Evolutionary conservation across 2,888 invertebrate genomes (phyloP).

Genomic region (Spilosoma lubricipeda): DNA sequence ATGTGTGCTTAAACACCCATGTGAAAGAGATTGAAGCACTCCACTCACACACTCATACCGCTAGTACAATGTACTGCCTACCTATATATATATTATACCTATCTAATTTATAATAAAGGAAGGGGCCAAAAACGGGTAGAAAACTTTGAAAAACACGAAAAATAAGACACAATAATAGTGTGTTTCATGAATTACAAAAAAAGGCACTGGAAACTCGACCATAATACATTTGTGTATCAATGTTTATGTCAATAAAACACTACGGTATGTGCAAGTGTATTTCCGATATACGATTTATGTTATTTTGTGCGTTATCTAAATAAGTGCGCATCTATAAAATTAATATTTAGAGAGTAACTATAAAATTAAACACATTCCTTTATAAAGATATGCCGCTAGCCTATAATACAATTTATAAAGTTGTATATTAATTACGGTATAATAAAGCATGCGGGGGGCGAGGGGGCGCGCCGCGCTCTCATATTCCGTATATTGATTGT

Average conservation of each 20-base stretch:
- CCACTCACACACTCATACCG: slow-evolving; percentile 51
- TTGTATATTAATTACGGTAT: slow-evolving; percentile 86
- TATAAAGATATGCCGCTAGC: slow-evolving; percentile 67
- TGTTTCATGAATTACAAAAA: slow-evolving; percentile 19
- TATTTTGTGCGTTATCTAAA: slow-evolving; percentile 44
- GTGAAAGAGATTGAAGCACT: slow-evolving; percentile 48
- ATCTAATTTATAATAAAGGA: slow-evolving; percentile 67
- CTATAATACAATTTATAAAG: slow-evolving; percentile 80
- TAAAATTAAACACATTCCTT: slow-evolving; percentile 47
- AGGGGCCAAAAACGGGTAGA: slow-evolving; percentile 66
- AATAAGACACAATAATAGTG: slow-evolving; percentile 23
- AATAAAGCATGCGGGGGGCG: slow-evolving; percentile 86
- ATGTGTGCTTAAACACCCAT: slow-evolving; percentile 36
- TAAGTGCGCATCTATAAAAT: slow-evolving; percentile 36
- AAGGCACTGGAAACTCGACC: slow-evolving; percentile 32
- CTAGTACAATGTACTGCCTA: slow-evolving; percentile 48
- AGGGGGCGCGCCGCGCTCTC: slow-evolving; percentile 86
- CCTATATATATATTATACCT: slow-evolving; percentile 35
- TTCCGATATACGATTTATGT: slow-evolving; percentile 43
- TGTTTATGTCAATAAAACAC: slow-evolving; percentile 55
- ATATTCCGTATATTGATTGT: slow-evolving; percentile 87
- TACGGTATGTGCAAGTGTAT: slow-evolving; percentile 49
- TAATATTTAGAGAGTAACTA: slow-evolving; percentile 32
- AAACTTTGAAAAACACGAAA: slow-evolving; percentile 38
- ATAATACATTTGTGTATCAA: slow-evolving; percentile 38